These are phyloP conservation scores for Halyomorpha halys DNA, from an alignment of 1,140 invertebrate species.

Conservation along the genomic window DNA sequence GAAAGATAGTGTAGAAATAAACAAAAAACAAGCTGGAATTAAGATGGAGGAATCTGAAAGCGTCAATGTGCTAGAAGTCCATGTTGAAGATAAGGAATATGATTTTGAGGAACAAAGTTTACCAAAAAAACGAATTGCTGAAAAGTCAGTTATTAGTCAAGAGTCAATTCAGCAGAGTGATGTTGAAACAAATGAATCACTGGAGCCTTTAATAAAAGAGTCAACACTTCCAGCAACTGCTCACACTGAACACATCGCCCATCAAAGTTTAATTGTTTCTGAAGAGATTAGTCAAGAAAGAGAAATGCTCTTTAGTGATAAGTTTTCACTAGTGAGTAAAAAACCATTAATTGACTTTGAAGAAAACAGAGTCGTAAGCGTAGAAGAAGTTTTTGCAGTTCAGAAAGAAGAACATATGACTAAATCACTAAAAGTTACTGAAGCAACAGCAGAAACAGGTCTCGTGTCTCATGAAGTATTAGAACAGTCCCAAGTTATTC, in stretches of 20 bases:
- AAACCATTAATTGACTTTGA: slow-evolving; percentile 35
- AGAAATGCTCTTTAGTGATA: slow-evolving; percentile 36
- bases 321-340: slow-evolving; percentile 33
- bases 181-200: slow-evolving; percentile 25
- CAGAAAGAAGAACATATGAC: slow-evolving; percentile 32
- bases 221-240: slow-evolving; percentile 30
- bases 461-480: slow-evolving; percentile 29
- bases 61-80: slow-evolving; percentile 29
- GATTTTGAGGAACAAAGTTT: slow-evolving; percentile 29
- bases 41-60: slow-evolving; percentile 33
- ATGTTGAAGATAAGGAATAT: slow-evolving; percentile 37
- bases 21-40: slow-evolving; percentile 34
- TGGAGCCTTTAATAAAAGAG: slow-evolving; percentile 28
- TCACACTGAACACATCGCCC: slow-evolving; percentile 31
- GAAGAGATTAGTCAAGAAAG: slow-evolving; percentile 38
- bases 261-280: slow-evolving; percentile 36
- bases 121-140: slow-evolving; percentile 34
- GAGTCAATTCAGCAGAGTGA: slow-evolving; percentile 37
- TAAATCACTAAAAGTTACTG: slow-evolving; percentile 2
- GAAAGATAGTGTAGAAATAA: slow-evolving; percentile 31
- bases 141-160: slow-evolving; percentile 32
- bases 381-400: slow-evolving; percentile 32
- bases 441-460: slow-evolving; percentile 27
- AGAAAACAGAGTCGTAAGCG: slow-evolving; percentile 34
- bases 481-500: slow-evolving; percentile 30